Base-by-base conservation (phyloP, 2,888 invertebrate species). In the Erebia aethiops region DNA sequence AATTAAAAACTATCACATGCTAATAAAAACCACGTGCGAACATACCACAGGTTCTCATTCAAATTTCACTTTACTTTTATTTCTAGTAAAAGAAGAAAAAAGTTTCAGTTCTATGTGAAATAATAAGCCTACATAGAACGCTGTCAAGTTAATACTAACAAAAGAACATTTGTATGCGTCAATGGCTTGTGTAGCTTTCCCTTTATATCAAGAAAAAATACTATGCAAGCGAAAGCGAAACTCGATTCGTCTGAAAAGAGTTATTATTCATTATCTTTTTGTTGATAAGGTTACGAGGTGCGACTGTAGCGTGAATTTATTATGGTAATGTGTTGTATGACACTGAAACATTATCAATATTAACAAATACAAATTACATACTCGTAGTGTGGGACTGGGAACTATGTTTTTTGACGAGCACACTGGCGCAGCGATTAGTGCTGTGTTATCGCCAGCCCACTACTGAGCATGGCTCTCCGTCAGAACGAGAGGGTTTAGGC, bases 121-220 rank as follows among this genome's bases (percentile, higher is more conserved):
- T 75, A 72, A 77, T 75, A 72, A 77, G 76, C 76, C 71, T 77
- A 75, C 70, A 77, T 70, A 76, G 70, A 73, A 75, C 71, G 74
- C 71, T 76, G 75, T 74, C 73, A 73, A 75, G 74, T 70, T 35
- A 75, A 74, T 69, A 80, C 71, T 81, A 85, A 87, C 87, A 88
- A 88, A 87, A 85, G 84, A 84, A 82, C 83, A 82, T 87, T 86
- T 87, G 84, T 87, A 79, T 81, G 80, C 79, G 83, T 84, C 87
- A 89, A 89, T 88, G 66, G 81, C 46, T 62, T 49, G 16, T 46
- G 61, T 49, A 62, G 49, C 84, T 87, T 87, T 88, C 86, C 78
- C 82, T 80, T 73, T 74, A 75, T 76, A 70, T 70, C 71, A 74
- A 51, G 64, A 70, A 73, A 71, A 73, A 71, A 68, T 70, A 58